Percentiles rank a stretch among this genome's conserved stretches.
These are phyloP conservation scores for Elmis aenea DNA, from an alignment of 2,888 invertebrate genomes.

Conservation along the genomic window DNA sequence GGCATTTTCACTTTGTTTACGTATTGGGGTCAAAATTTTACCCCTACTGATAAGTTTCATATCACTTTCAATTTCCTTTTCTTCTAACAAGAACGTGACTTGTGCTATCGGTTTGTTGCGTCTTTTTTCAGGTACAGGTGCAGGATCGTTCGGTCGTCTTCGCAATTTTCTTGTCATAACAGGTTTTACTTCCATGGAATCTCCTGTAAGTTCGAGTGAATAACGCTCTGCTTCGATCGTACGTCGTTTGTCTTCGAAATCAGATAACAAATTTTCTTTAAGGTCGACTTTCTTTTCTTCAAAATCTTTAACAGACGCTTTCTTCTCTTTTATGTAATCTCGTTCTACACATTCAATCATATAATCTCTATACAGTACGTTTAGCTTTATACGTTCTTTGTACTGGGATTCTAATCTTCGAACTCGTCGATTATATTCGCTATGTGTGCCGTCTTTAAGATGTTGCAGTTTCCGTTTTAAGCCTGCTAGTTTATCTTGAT, in stretches of 20 bases:
- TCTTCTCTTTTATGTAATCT: slow-evolving; percentile 83
- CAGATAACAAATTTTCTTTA: slow-evolving; percentile 80
- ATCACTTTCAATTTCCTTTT: slow-evolving; percentile 83
- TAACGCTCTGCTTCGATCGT: slow-evolving; percentile 82
- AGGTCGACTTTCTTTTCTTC: slow-evolving; percentile 93
- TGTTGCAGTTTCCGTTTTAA: slow-evolving; percentile 87
- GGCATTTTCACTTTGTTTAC: slow-evolving; percentile 47
- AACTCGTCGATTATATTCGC: slow-evolving; percentile 77
- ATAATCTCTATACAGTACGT: slow-evolving; percentile 73
- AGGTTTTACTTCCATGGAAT: slow-evolving; percentile 87
- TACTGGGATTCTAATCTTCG: slow-evolving; percentile 78
- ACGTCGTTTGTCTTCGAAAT: slow-evolving; percentile 89
- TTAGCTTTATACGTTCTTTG: slow-evolving; percentile 73
- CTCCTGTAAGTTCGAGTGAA: slow-evolving; percentile 86
- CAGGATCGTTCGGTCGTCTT: slow-evolving; percentile 88
- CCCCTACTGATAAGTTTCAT: slow-evolving; percentile 70
- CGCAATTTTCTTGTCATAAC: slow-evolving; percentile 92
- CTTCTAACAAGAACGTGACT: slow-evolving; percentile 82
- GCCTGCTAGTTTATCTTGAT: slow-evolving; percentile 84
- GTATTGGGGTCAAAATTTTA: slow-evolving; percentile 50
- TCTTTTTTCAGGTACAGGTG: slow-evolving; percentile 83
- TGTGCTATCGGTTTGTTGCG: slow-evolving; percentile 79
- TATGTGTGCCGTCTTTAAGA: slow-evolving; percentile 77
- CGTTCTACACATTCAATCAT: slow-evolving; percentile 81
- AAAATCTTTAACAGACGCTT: slow-evolving; percentile 85